Conservation (phyloP, 2,113 vertebrate species). For the Nannobrachium achirus region DNA sequence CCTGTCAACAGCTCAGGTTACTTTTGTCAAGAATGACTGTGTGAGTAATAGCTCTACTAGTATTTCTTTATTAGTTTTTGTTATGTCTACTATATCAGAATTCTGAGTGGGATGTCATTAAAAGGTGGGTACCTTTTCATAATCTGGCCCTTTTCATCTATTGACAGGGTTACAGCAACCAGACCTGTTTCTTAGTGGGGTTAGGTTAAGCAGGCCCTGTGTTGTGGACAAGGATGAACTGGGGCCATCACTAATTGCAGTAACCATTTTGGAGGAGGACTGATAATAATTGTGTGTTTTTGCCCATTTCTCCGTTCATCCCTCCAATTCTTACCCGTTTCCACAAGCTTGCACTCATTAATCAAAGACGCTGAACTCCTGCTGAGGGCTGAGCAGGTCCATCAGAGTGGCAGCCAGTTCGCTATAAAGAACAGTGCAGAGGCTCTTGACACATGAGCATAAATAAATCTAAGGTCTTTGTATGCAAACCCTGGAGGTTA, state of each 20-base stretch:
- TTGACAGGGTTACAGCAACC: too few species aligned
- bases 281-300: slow-evolving; percentile 79
- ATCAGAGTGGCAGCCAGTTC: slow-evolving; percentile 90
- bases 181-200: too few species aligned
- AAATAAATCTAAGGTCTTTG: slow-evolving; percentile 94
- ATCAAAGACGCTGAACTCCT: slow-evolving; percentile 88
- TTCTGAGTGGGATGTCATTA: slow-evolving; percentile 25
- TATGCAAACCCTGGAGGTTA: slow-evolving; percentile 97
- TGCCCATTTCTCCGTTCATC: slow-evolving; percentile 62
- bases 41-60: neutral
- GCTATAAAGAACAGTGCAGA: slow-evolving; percentile 86
- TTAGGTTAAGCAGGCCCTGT: too few species aligned
- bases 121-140: slow-evolving; percentile 5
- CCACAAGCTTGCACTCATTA: slow-evolving; percentile 87
- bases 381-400: slow-evolving; percentile 91
- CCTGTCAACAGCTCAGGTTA: slow-evolving; percentile 9
- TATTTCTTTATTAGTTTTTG: slow-evolving; percentile 18
- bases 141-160: slow-evolving; percentile 23
- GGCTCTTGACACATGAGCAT: slow-evolving; percentile 86
- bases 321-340: slow-evolving; percentile 79
- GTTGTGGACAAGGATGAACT: slow-evolving; percentile 30
- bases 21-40: neutral
- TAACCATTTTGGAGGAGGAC: slow-evolving; percentile 43
- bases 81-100: slow-evolving; percentile 20
- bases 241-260: slow-evolving; percentile 59